Evolutionary conservation across 2,113 vertebrate genomes (phyloP).

Genomic region (Anthoscopus minutus): DNA sequence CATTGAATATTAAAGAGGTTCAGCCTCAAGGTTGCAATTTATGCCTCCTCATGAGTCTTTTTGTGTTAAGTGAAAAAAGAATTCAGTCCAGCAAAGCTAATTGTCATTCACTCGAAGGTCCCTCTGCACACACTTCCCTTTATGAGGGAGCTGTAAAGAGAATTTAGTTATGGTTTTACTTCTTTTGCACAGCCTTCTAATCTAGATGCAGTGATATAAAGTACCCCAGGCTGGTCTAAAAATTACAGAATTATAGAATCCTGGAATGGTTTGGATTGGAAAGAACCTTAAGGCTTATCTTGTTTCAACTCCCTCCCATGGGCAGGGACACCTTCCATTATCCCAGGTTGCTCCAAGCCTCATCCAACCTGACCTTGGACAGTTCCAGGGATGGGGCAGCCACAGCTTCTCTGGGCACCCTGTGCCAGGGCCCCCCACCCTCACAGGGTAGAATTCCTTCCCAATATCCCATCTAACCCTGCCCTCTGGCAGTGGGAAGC

Average conservation of each 20-base stretch:
- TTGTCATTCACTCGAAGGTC: neutral
- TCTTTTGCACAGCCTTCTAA: neutral
- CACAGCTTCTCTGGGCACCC: neutral
- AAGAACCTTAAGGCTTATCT: neutral
- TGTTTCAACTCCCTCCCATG: neutral
- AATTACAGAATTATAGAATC: neutral
- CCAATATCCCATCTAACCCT: too few species aligned
- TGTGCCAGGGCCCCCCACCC: neutral
- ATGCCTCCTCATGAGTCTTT: neutral
- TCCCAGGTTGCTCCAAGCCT: neutral
- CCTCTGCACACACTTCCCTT: neutral
- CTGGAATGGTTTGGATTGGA: neutral
- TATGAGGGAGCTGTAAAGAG: neutral
- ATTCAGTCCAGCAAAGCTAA: neutral
- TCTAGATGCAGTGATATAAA: neutral
- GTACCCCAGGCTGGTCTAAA: neutral
- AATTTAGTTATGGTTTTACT: neutral
- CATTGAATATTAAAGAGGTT: neutral
- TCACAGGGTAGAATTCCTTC: neutral
- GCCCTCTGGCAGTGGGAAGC: neutral
- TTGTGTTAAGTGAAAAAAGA: neutral
- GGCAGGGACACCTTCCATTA: neutral
- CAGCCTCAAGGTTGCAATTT: neutral
- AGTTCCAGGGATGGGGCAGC: neutral
- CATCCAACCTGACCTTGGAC: accelerated